Base-by-base conservation (phyloP, 2,113 vertebrate genomes). In the Saccopteryx leptura region DNA sequence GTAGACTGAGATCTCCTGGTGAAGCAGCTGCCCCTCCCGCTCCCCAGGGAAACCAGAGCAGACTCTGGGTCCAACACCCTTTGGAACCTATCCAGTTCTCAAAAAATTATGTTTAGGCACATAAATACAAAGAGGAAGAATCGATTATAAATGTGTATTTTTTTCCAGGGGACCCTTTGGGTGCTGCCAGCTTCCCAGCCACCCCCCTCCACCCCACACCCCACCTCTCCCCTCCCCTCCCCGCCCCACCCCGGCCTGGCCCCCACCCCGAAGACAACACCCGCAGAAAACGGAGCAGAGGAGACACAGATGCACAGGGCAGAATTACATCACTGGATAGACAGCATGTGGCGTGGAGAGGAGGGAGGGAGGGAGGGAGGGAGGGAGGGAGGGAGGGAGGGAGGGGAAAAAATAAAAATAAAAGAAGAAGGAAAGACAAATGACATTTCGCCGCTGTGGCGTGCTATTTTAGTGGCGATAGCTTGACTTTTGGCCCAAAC, bases 401-500 rank as follows among this genome's bases (percentile, higher is more conserved):
- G 97, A 96, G 97, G 97, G 39, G 39, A 39, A 39, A 39, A 39
- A 39, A 39, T 39, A 39, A 39, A 39, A 39, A 39, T 39, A 97
- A 94, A 94, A 97, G 89, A 94, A 96, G 66, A 54, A 95, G 91
- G 86, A 78, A 95, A 97, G 97, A 97, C 91, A 97, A 98, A 98
- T 97, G 94, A 96, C 97, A 98, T 98, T 97, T 96, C 91, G 97
- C 98, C 84, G 96, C 98, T 94, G n/a, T 88, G 76, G 98, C 82
- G 86, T 96, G 97, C 98, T 97, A 97, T 98, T 99, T 99, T 93
- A 98, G 98, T 94, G 93, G 97, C 74, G 97, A 97, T 95, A 97
- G 98, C 97, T 98, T 98, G 99, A 99, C 98, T 99, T 98, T 98
- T 99, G 99, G 98, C 98, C 99, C 98, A 97, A 98, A 98, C 98